Evolutionary conservation across 2,888 invertebrate genomes (phyloP), one percentile per base, ranked within the genome.

Genomic region (Leucania comma): DNA sequence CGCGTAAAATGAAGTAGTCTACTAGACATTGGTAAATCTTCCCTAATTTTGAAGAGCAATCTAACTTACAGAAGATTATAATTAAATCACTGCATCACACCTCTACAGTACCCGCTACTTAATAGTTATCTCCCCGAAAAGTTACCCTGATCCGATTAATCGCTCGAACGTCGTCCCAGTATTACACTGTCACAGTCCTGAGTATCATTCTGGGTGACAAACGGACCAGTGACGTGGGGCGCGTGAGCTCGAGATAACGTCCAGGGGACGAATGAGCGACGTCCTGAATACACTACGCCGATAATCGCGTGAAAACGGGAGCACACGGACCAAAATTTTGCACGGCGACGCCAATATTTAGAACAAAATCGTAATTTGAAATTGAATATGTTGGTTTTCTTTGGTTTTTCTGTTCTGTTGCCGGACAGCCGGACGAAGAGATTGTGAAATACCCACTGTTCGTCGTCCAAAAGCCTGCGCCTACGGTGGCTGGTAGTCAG

Each of bases 231-330:
- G 89, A 90, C 88, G 87, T 84, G 86, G 83, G 86, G 85, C 86
- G 87, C 88, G 87, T 88, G 80, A 67, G 88, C 86, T 85, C 69
- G 78, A 89, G 93, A 94, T 94, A 94, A 92, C 91, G 93, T 92
- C 93, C 88, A 81, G 75, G 83, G 87, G 90, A 92, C 89, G 92
- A 93, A 93, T 93, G 89, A 87, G 87, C 89, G 87, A 87, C 89
- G 88, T 91, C 91, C 90, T 89, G 90, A 90, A 91, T 89, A 92
- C 88, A 72, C 77, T 80, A 60, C 79, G 80, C 86, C 85, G 87
- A 73, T 70, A 24, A 56, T 76, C 76, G 58, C 64, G 61, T 22
- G 57, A 48, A 20, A 24, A 46, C 12, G 75, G 24, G 42, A 14
- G 10, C 24, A 46, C 26, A 72, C 76, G 72, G 17, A 0, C 12